phyloP scores from a whole-genome alignment of 2,113 vertebrate species.

The Planiliza haematocheilus region DNA sequence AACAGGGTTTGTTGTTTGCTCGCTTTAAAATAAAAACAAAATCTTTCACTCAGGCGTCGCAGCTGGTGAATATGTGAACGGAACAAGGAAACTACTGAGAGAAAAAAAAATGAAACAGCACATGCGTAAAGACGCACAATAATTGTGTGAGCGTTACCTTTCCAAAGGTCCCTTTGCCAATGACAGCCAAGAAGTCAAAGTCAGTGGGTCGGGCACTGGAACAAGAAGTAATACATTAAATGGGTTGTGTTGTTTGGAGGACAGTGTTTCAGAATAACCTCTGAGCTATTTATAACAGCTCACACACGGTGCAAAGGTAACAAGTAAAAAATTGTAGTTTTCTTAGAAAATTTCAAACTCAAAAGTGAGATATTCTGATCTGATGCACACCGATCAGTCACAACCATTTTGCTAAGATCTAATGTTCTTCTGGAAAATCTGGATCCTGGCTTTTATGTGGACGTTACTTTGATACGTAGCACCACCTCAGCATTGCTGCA shows the following conservation, averaged over 20 bases:
- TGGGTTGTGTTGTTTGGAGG: not conserved
- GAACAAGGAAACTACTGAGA: slow-evolving; percentile 14
- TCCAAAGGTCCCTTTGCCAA: slow-evolving; percentile 85
- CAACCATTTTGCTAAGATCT: no score
- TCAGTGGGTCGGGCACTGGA: slow-evolving; percentile 83
- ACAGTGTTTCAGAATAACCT: not conserved
- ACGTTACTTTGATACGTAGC: no score
- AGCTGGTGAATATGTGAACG: slow-evolving; percentile 7
- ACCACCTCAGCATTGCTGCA: no score
- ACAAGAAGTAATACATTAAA: slow-evolving; percentile 36
- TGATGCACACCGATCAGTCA: no score
- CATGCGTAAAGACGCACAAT: slow-evolving; percentile 1
- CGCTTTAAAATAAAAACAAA: not conserved
- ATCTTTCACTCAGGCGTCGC: not conserved
- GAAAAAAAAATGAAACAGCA: not conserved
- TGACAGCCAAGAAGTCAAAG: slow-evolving; percentile 85
- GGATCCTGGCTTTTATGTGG: no score
- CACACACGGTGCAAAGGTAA: not conserved
- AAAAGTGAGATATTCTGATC: no score
- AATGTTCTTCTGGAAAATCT: no score
- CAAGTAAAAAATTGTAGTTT: no score
- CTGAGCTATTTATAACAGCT: not conserved
- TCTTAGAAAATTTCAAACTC: no score
- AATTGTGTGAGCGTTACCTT: slow-evolving; percentile 74
- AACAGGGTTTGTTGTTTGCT: not conserved